Evolutionary conservation across 2,888 invertebrate genomes (phyloP).

Genomic region (Sarcophaga rosellei): DNA sequence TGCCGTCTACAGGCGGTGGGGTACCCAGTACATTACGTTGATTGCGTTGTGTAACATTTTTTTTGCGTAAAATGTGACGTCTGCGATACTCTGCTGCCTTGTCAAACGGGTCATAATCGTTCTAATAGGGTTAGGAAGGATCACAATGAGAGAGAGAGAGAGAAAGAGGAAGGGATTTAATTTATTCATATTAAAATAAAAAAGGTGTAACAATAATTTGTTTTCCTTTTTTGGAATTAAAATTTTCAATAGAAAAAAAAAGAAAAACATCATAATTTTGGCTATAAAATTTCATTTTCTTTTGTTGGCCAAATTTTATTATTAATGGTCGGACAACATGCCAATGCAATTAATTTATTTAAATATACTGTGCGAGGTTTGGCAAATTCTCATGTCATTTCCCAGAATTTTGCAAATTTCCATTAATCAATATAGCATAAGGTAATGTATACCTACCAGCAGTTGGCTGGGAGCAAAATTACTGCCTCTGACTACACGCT

Average conservation of each 20-base stretch:
- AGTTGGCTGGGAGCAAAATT: conserved; percentile 83
- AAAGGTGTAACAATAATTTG: conserved; percentile 10
- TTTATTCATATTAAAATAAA: conserved; percentile 5
- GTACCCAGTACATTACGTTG: conserved; percentile 82
- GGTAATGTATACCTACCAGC: conserved; percentile 73
- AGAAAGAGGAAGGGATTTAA: background rate
- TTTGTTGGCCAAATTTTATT: background rate
- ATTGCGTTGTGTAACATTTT: conserved; percentile 83
- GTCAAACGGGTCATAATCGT: conserved; percentile 81
- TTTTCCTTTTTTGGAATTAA: background rate
- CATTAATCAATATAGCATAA: background rate
- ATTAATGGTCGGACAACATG: conserved; percentile 52
- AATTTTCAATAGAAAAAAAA: background rate
- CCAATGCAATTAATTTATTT: conserved; percentile 45
- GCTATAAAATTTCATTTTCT: background rate
- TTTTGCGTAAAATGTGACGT: conserved; percentile 88
- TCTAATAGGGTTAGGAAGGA: conserved; percentile 71
- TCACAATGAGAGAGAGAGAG: background rate
- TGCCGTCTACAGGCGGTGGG: conserved; percentile 86
- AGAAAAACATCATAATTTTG: conserved; percentile 34
- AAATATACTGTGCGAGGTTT: conserved; percentile 18
- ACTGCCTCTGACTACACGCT: conserved; percentile 91
- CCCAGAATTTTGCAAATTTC: background rate
- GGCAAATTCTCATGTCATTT: background rate
- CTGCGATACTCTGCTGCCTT: conserved; percentile 83